A percentile compares a stretch with the other conserved stretches of the same genome.
These are phyloP conservation scores for Mesembrinibis cayennensis DNA, from an alignment of 2,113 vertebrate species.

Conservation along the genomic window DNA sequence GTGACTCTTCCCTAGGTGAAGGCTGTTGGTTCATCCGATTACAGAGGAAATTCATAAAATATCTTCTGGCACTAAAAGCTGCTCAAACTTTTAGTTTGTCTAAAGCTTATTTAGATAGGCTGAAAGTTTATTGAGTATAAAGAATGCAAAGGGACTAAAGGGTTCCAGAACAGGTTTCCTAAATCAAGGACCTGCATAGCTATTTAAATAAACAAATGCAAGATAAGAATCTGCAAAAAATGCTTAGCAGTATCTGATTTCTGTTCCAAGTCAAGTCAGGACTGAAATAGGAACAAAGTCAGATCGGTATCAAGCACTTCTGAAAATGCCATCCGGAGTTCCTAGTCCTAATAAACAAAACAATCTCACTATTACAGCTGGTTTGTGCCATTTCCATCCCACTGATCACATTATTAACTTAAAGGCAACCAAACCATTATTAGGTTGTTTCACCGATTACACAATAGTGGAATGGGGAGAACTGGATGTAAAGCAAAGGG, in stretches of 20 bases:
- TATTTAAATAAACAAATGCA: background rate
- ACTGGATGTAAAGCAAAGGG: background rate
- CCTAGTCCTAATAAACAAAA: background rate
- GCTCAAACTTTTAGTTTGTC: background rate
- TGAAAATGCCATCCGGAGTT: background rate
- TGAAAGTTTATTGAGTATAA: background rate
- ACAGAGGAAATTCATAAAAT: background rate
- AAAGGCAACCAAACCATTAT: background rate
- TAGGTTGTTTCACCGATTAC: background rate
- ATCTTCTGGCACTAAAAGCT: background rate
- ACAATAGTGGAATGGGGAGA: background rate
- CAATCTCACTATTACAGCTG: background rate
- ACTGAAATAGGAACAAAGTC: background rate
- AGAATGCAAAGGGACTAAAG: background rate
- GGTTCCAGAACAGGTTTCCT: background rate
- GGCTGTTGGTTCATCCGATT: background rate
- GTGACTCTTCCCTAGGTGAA: background rate
- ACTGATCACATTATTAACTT: background rate
- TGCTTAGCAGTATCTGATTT: background rate
- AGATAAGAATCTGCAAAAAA: background rate
- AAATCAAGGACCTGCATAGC: background rate
- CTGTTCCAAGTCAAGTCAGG: background rate
- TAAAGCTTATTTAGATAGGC: background rate
- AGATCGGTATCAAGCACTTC: background rate
- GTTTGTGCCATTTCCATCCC: background rate